Evolutionary conservation across 2,888 invertebrate genomes (phyloP).

Genomic region (Apoderus coryli): DNA sequence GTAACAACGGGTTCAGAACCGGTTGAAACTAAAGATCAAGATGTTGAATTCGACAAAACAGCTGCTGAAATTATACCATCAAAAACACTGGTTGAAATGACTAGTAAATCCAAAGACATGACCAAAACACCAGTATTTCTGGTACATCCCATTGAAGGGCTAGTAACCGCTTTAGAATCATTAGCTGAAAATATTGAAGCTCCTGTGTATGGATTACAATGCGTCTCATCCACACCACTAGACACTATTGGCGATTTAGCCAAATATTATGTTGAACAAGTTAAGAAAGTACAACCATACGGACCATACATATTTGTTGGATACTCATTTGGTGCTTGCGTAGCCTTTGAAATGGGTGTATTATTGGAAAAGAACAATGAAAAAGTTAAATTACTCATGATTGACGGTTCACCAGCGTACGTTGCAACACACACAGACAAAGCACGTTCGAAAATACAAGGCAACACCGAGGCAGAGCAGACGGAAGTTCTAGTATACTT

Average conservation of each 20-base stretch:
- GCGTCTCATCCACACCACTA: constrained; percentile 61
- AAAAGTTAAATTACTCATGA: constrained; percentile 50
- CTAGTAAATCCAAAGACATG: constrained; percentile 36
- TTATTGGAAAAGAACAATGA: constrained; percentile 56
- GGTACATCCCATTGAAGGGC: constrained; percentile 84
- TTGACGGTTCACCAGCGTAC: constrained; percentile 84
- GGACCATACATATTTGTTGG: constrained; percentile 85
- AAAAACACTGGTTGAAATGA: constrained; percentile 52
- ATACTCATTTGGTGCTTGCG: constrained; percentile 90
- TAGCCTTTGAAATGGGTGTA: constrained; percentile 89
- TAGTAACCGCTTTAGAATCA: constrained; percentile 51
- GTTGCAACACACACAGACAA: constrained; percentile 61
- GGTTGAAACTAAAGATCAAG: constrained; percentile 31
- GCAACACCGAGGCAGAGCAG: constrained; percentile 43
- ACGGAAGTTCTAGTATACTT: constrained; percentile 71
- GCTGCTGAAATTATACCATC: constrained; percentile 57
- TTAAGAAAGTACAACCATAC: constrained; percentile 52
- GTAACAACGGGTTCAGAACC: constrained; percentile 17
- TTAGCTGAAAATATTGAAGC: constrained; percentile 59
- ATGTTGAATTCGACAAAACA: constrained; percentile 34
- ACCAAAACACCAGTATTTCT: constrained; percentile 45
- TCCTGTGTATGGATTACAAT: constrained; percentile 83
- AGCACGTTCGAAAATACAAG: constrained; percentile 41
- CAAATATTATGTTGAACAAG: constrained; percentile 51
- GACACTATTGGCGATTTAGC: constrained; percentile 59